Percentiles rank a stretch among this genome's conserved stretches.
These are phyloP conservation scores for Indri indri DNA, from an alignment of 2,113 vertebrate genomes.

Conservation along the genomic window DNA sequence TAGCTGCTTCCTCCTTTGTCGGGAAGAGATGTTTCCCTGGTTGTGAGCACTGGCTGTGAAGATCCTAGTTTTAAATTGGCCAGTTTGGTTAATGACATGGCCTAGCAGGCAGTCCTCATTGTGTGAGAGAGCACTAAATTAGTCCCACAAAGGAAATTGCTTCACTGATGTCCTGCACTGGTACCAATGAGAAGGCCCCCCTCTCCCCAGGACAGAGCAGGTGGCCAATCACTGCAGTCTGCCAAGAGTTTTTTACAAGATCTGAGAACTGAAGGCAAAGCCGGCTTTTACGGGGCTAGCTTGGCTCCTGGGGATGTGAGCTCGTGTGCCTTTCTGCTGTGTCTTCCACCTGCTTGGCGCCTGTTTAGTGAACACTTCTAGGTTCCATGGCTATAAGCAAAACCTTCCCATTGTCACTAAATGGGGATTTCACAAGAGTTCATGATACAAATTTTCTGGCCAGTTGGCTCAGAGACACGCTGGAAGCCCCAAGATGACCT, in stretches of 20 bases:
- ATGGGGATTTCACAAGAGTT: not conserved
- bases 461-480: not conserved
- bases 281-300: accelerated
- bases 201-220: not conserved
- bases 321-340: accelerated
- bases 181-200: not conserved
- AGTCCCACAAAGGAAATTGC: conserved; percentile 45
- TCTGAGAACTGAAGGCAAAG: not conserved
- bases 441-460: not conserved
- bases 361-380: not conserved
- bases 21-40: not conserved
- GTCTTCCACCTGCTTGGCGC: not conserved
- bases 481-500: not conserved
- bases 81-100: conserved; percentile 26
- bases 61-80: conserved; percentile 28
- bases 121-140: conserved; percentile 50
- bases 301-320: not conserved
- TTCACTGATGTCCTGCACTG: conserved; percentile 21
- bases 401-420: not conserved
- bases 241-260: not conserved
- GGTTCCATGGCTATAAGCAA: not conserved
- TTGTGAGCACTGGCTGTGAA: not conserved
- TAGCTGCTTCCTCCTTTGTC: not conserved
- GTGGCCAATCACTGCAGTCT: not conserved
- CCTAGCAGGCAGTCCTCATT: conserved; percentile 23